These are phyloP conservation scores for Motacilla alba DNA, from an alignment of 2,113 vertebrate genomes.

Conservation along the genomic window DNA sequence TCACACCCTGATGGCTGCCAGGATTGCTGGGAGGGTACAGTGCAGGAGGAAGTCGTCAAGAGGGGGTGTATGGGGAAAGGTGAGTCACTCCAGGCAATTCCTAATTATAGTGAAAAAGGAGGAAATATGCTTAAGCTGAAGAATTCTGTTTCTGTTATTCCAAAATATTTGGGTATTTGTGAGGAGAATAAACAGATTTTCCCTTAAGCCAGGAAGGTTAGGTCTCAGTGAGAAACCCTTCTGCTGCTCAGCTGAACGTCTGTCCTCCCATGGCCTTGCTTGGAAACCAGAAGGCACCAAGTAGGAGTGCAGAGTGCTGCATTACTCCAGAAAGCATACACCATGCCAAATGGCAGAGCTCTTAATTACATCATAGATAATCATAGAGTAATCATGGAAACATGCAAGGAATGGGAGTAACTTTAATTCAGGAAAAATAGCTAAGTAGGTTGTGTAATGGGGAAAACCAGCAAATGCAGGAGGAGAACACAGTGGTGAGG, in stretches of 20 bases:
- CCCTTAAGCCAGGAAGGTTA: not conserved
- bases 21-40: not conserved
- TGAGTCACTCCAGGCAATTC: not conserved
- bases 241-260: not conserved
- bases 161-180: not conserved
- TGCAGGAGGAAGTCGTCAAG: not conserved
- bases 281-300: not conserved
- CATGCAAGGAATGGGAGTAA: slow-evolving; percentile 41
- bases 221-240: not conserved
- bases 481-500: not conserved
- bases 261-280: not conserved
- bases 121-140: not conserved
- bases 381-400: slow-evolving; percentile 12
- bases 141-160: not conserved
- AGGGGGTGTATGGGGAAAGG: not conserved
- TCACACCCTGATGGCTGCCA: not conserved
- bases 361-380: slow-evolving; percentile 41
- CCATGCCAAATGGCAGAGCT: slow-evolving; percentile 20
- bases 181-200: not conserved
- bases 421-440: slow-evolving; percentile 38
- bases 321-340: not conserved
- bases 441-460: not conserved
- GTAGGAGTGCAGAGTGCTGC: not conserved
- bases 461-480: not conserved
- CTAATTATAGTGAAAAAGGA: not conserved